Conservation (phyloP, 2,888 invertebrate species). For the Petrolisthes manimaculis region DNA sequence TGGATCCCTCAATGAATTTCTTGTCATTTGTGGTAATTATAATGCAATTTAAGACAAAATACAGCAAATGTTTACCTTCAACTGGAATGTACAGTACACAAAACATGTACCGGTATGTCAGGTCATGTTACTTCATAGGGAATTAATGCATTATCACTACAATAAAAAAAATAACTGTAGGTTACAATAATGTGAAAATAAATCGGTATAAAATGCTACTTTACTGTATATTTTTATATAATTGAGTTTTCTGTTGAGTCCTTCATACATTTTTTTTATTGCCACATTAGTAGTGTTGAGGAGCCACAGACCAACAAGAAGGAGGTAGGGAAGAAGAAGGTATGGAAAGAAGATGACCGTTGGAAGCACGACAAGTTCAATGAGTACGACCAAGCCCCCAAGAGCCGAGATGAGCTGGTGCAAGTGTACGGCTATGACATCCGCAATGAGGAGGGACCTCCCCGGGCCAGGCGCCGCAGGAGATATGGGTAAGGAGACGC, state of each 20-base stretch:
- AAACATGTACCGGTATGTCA: too few species aligned
- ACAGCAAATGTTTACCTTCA: too few species aligned
- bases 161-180: too few species aligned
- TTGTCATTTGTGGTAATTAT: too few species aligned
- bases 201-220: too few species aligned
- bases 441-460: slow-evolving; percentile 90
- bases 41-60: too few species aligned
- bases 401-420: slow-evolving; percentile 85
- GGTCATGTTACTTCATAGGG: too few species aligned
- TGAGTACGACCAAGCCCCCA: slow-evolving; percentile 85
- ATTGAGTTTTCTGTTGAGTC: not conserved
- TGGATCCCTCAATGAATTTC: too few species aligned
- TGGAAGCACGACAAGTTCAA: slow-evolving; percentile 92
- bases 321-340: slow-evolving; percentile 57
- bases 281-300: slow-evolving; percentile 23
- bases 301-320: slow-evolving; percentile 43
- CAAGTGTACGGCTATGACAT: slow-evolving; percentile 94
- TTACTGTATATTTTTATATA: not conserved
- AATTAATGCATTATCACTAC: too few species aligned
- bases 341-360: slow-evolving; percentile 72
- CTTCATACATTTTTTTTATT: not conserved
- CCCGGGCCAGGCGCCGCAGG: slow-evolving; percentile 83
- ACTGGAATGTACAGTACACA: too few species aligned
- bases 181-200: too few species aligned
- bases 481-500: slow-evolving; percentile 80